Base-by-base conservation (phyloP, 2,888 invertebrate genomes). In the Ornithoptera priamus region DNA sequence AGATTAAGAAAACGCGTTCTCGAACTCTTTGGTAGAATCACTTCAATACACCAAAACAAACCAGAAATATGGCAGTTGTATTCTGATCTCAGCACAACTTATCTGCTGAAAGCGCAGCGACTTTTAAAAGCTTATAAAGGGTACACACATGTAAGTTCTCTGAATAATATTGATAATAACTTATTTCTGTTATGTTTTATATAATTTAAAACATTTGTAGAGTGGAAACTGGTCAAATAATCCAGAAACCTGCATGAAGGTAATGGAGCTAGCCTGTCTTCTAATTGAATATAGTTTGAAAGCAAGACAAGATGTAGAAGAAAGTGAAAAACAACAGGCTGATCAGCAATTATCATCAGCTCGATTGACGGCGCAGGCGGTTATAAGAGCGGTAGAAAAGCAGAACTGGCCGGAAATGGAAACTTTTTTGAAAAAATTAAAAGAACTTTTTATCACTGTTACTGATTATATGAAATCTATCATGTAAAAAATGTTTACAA, bases 31-130 rank as follows among this genome's bases (percentile, higher is more conserved):
- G 97, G 96, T 1, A 92, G 96, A 77, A 91, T 97, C 24, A 96
- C 96, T 4, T 93, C 95, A 0, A 78, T 93, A n/a, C 93, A 95
- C 78, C 94, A 94, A 63, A 95, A 94, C 75, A 95, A 96, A 78
- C 94, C 96, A 0, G 94, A 95, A 71, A 84, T 98, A 8, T 98
- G 98, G 98, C 95, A 95, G 79, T 82, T 97, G 71, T 97, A 98
- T 78, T 96, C 97, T 0, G 93, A 95, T 75, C 83, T 97, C 71
- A 95, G 95, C 30, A 92, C 94, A 0, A 93, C 94, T 0, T 87
- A 93, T 20, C 80, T 95, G 36, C 85, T 95, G 39, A 93, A 93
- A 75, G 94, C 94, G 0, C 96, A 97, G 79, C 94, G 96, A 71
- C 90, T 97, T 24, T 95, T 97, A 74, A 95, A 96, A 82, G 96